A percentile compares a stretch with the other conserved stretches of the same genome.
Conservation (phyloP, 2,113 vertebrate genomes). For the Canis aureus region DNA sequence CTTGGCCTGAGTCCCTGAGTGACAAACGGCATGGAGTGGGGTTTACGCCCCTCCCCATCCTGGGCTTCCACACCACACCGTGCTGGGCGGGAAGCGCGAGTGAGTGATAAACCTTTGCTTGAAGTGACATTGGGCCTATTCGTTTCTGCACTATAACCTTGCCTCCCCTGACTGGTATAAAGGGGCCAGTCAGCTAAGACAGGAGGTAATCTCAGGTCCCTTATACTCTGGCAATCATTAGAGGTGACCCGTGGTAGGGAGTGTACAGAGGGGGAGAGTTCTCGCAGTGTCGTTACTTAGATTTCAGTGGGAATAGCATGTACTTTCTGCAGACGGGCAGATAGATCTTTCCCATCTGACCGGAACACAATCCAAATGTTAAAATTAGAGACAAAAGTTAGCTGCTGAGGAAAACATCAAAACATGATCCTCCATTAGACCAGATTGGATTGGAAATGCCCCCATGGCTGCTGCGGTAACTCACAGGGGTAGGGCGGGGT, state of each 20-base stretch:
- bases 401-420: conserved; percentile 36
- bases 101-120: not conserved
- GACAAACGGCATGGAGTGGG: accelerated
- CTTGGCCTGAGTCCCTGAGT: not conserved
- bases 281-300: not conserved
- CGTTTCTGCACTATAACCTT: not conserved
- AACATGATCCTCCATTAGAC: not conserved
- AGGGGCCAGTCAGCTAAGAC: not conserved
- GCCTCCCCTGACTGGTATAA: not conserved
- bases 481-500: accelerated
- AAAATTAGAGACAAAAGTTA: conserved; percentile 54
- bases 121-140: not conserved
- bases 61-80: not conserved
- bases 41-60: accelerated
- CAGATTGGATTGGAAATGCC: not conserved
- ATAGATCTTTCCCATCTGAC: not conserved
- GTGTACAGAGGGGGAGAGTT: not conserved
- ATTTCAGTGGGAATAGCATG: not conserved
- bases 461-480: not conserved
- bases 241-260: not conserved
- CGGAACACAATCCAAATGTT: not conserved
- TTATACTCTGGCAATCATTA: not conserved
- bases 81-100: accelerated
- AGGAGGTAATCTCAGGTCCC: not conserved
- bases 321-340: not conserved